These are phyloP conservation scores for Zele albiditarsus DNA, from an alignment of 2,888 invertebrate species.

Conservation along the genomic window DNA sequence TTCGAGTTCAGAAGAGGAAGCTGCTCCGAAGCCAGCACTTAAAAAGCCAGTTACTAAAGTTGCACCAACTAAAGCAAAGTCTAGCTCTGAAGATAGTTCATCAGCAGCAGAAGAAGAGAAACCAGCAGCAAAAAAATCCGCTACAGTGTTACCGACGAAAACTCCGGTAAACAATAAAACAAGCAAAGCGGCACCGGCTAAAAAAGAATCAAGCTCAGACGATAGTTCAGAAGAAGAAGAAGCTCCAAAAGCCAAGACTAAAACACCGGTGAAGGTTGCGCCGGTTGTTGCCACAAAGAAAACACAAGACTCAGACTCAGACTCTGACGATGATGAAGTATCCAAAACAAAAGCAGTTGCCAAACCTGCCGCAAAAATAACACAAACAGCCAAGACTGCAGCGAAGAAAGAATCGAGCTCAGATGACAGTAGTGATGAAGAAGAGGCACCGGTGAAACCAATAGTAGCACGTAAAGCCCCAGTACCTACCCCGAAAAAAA, in stretches of 20 bases:
- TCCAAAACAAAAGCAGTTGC: slow-evolving; percentile 51
- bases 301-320: slow-evolving; percentile 55
- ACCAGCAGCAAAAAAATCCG: slow-evolving; percentile 30
- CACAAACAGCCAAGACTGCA: slow-evolving; percentile 41
- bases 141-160: slow-evolving; percentile 40
- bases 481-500: slow-evolving; percentile 46
- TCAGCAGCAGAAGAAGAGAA: slow-evolving; percentile 60
- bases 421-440: slow-evolving; percentile 69
- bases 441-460: slow-evolving; percentile 61
- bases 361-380: slow-evolving; percentile 50
- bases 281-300: slow-evolving; percentile 47
- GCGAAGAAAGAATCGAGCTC: slow-evolving; percentile 68
- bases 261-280: slow-evolving; percentile 27
- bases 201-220: slow-evolving; percentile 71
- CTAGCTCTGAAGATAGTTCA: slow-evolving; percentile 64
- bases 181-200: slow-evolving; percentile 50
- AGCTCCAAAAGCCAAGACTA: slow-evolving; percentile 26
- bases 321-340: slow-evolving; percentile 70
- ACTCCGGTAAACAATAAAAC: slow-evolving; percentile 33
- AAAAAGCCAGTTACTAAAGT: slow-evolving; percentile 53
- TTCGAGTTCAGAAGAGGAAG: slow-evolving; percentile 62
- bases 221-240: slow-evolving; percentile 67
- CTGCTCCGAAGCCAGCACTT: slow-evolving; percentile 40
- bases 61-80: slow-evolving; percentile 63
- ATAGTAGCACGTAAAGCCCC: slow-evolving; percentile 50